Percentiles rank a stretch among this genome's conserved stretches.
These are phyloP conservation scores for Temnothorax unifasciatus DNA, from an alignment of 2,888 invertebrate genomes.

Conservation along the genomic window DNA sequence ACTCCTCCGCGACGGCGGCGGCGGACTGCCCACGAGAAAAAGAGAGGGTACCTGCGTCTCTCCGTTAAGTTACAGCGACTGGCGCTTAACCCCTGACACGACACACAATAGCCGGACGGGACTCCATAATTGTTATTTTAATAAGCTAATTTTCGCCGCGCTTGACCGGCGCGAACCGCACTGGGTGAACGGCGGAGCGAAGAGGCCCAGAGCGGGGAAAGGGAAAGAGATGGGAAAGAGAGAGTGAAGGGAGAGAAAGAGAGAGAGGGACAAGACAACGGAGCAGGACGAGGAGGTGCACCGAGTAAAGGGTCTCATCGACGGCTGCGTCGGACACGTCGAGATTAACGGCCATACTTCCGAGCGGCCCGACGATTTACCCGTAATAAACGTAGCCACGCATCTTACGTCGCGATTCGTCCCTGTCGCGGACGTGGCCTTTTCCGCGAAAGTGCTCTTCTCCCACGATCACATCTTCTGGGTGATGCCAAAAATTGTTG, in stretches of 20 bases:
- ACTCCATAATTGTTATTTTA: slow-evolving; percentile 84
- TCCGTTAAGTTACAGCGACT: slow-evolving; percentile 80
- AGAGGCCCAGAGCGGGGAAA: slow-evolving; percentile 18
- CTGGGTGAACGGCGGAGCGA: slow-evolving; percentile 53
- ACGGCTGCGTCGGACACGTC: slow-evolving; percentile 72
- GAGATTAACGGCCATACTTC: slow-evolving; percentile 79
- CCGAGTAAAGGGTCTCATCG: slow-evolving; percentile 71
- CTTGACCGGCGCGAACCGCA: slow-evolving; percentile 68
- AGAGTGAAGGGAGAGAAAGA: slow-evolving; percentile 7
- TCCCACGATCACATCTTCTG: neutral
- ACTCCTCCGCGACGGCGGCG: slow-evolving; percentile 34
- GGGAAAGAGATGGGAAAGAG: slow-evolving; percentile 39
- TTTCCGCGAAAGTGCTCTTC: slow-evolving; percentile 62
- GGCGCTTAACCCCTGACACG: slow-evolving; percentile 80
- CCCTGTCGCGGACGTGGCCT: slow-evolving; percentile 30
- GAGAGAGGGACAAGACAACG: slow-evolving; percentile 22
- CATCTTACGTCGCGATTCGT: slow-evolving; percentile 62
- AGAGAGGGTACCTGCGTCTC: slow-evolving; percentile 66
- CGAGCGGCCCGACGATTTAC: slow-evolving; percentile 72
- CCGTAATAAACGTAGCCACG: slow-evolving; percentile 74
- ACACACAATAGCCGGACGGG: slow-evolving; percentile 79
- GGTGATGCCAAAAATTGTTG: neutral
- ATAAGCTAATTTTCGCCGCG: slow-evolving; percentile 83
- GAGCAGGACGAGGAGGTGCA: slow-evolving; percentile 50
- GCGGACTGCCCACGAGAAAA: slow-evolving; percentile 40